Base-by-base conservation (phyloP, 2,113 vertebrate genomes). In the Dissostichus mawsoni region DNA sequence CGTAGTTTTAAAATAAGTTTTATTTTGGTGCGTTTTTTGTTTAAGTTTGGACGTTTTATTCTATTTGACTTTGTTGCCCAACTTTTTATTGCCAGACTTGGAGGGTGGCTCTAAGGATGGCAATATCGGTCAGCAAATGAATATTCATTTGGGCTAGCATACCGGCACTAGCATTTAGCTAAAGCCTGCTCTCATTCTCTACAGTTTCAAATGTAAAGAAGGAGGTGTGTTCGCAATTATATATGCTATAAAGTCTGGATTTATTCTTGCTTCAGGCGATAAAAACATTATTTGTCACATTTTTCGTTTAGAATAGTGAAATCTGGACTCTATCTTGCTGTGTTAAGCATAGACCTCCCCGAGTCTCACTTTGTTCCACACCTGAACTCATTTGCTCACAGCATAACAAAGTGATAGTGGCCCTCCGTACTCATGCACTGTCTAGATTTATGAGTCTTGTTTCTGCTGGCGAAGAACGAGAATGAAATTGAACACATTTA, bases 401-500 rank as follows among this genome's bases (percentile, higher is more conserved):
- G 56, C 14, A 4, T 83, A 52, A 72, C 64, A 74, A 78, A 81
- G 83, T 29, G 48, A 45, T 18, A 29, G 47, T n/a, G 52, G 33
- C 57, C 61, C 69, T 47, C 25, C 0, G 12, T n/a, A n/a, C 72
- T 59, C 78, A 74, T 80, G 66, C 33, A 0, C n/a, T 44, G 70
- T 83, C 71, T 29, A 53, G 81, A 90, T 87, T 65, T 74, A 90
- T 83, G 79, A 74, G 63, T 20, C 56, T 55, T 64, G 59, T 78
- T 74, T 76, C 0, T 0, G 61, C 33, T 67, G 25, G 36, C 25
- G 10, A 70, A 67, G 70, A 76, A 81, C 29, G 18, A 68, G 63
- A 72, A 69, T 67, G 55, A 82, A 82, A 85, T 84, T 90, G 90
- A 41, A 78, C 72, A 76, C 83, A 69, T 87, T 87, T 89, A 69